These are phyloP conservation scores for Columba janthina DNA, from an alignment of 2,113 vertebrate genomes.

Conservation along the genomic window DNA sequence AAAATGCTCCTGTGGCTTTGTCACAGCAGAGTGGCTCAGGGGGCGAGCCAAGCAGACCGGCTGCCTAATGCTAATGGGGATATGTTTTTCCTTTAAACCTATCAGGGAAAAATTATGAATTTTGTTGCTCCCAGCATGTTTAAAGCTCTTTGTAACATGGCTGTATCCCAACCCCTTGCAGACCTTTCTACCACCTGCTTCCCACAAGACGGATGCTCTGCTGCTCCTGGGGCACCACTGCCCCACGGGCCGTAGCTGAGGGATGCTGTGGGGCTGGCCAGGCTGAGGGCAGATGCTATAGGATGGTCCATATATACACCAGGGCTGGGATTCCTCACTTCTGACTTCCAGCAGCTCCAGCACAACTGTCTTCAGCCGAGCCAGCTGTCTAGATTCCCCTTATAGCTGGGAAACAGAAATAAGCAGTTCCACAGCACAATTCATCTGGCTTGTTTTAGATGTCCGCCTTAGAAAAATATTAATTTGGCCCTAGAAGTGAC, in stretches of 20 bases:
- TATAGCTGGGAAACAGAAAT: not conserved
- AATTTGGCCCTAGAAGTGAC: not conserved
- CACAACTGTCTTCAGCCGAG: not conserved
- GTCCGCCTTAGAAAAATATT: not conserved
- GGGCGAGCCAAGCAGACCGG: not conserved
- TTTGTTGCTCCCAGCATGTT: not conserved
- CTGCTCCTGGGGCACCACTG: not conserved
- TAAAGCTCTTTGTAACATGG: not conserved
- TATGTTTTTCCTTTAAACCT: not conserved
- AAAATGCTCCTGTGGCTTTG: slow-evolving; percentile 18
- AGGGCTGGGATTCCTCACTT: not conserved
- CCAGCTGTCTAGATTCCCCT: not conserved
- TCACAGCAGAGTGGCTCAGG: not conserved
- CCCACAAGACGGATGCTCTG: not conserved
- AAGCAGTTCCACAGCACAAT: slow-evolving; percentile 17
- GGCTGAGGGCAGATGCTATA: not conserved
- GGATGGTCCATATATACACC: not conserved
- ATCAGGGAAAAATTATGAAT: not conserved
- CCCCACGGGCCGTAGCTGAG: rapidly evolving
- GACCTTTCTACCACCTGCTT: not conserved
- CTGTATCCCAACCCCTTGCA: not conserved
- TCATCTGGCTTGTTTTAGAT: not conserved
- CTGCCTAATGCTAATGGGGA: not conserved
- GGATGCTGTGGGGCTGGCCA: not conserved
- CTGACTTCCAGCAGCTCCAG: not conserved